These are phyloP conservation scores for Dynastes hyllus DNA, from an alignment of 2,888 invertebrate genomes.

Conservation along the genomic window DNA sequence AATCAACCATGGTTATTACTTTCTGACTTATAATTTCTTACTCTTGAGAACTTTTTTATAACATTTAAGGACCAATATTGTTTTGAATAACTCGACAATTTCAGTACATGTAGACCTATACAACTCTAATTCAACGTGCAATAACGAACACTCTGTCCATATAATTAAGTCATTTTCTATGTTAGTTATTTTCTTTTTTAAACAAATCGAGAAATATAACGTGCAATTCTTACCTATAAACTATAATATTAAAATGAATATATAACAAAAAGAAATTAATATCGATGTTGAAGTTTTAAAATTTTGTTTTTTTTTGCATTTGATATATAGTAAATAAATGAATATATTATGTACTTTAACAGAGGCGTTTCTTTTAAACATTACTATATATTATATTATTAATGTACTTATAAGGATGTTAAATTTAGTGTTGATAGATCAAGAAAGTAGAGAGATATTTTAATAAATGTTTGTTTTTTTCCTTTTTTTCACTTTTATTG, in stretches of 20 bases:
- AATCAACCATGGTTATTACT: no score
- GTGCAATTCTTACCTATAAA: conserved; percentile 40
- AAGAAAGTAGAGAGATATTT: conserved; percentile 16
- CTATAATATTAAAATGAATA: conserved; percentile 10
- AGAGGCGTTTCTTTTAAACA: conserved; percentile 29
- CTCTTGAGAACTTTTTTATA: background rate
- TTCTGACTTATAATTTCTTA: no score
- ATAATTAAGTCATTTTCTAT: conserved; percentile 19
- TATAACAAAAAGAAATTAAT: conserved; percentile 24
- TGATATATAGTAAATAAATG: conserved; percentile 39
- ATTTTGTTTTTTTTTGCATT: conserved; percentile 42
- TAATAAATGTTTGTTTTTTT: conserved; percentile 18
- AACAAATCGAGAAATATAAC: conserved; percentile 11
- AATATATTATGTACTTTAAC: conserved; percentile 43
- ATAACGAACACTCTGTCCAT: conserved; percentile 40
- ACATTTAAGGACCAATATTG: background rate
- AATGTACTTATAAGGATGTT: conserved; percentile 48
- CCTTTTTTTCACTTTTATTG: conserved; percentile 3
- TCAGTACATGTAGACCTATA: background rate
- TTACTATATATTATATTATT: conserved; percentile 37
- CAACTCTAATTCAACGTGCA: conserved; percentile 22
- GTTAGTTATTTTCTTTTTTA: conserved; percentile 19
- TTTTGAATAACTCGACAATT: no score
- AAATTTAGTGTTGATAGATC: conserved; percentile 15
- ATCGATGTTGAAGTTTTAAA: conserved; percentile 38